Evolutionary conservation across 1,140 invertebrate genomes (phyloP).

Genomic region (Drosophila azteca): DNA sequence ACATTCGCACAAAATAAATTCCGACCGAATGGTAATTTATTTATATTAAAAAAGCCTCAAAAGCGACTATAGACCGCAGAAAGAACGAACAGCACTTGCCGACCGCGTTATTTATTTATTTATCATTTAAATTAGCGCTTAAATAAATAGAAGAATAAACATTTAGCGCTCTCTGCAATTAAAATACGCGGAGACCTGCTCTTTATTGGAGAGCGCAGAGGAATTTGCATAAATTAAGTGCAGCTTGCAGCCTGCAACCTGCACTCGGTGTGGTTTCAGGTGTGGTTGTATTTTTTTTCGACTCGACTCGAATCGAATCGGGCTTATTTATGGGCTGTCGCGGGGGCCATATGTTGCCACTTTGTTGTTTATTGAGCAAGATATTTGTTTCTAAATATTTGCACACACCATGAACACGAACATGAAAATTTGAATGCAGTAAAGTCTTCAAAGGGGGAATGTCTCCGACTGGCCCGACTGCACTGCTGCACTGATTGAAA

Average conservation of each 20-base stretch:
- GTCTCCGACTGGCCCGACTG: neutral
- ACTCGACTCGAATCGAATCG: neutral
- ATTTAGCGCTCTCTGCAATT: constrained; percentile 36
- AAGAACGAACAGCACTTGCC: constrained; percentile 19
- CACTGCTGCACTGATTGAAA: too few species aligned
- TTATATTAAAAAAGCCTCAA: constrained; percentile 31
- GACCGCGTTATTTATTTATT: constrained; percentile 54
- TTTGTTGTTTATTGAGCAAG: constrained; percentile 46
- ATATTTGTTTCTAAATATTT: constrained; percentile 52
- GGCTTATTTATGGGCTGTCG: constrained; percentile 44
- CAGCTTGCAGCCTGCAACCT: constrained; percentile 24
- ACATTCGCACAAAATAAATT: constrained; percentile 26
- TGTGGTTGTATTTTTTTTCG: constrained; percentile 28
- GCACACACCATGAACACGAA: constrained; percentile 8
- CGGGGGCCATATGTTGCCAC: constrained; percentile 55
- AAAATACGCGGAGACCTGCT: constrained; percentile 23
- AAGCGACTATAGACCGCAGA: constrained; percentile 17
- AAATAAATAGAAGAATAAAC: constrained; percentile 48
- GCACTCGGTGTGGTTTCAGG: constrained; percentile 19
- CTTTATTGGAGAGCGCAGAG: constrained; percentile 27
- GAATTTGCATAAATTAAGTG: constrained; percentile 63
- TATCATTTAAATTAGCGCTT: constrained; percentile 57
- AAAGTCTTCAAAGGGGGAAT: neutral
- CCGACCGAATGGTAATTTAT: constrained; percentile 47
- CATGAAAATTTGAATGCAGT: too few species aligned